phyloP scores from a whole-genome alignment of 1,140 invertebrate species.

The Zaprionus inermis region DNA sequence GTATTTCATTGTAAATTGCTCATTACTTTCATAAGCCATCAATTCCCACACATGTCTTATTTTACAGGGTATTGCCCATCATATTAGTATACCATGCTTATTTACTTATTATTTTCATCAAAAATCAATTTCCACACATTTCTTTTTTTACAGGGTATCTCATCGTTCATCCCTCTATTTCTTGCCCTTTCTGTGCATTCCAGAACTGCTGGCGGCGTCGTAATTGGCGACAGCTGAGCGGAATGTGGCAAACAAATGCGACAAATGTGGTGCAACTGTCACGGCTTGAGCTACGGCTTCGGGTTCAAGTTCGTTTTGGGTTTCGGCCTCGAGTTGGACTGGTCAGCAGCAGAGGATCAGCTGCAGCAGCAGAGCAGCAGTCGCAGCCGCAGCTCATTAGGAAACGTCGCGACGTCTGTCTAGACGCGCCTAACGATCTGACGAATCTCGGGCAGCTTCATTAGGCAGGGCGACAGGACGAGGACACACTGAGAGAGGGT shows the following conservation, averaged over 20 bases:
- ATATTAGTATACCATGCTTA: too few species aligned
- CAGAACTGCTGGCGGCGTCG: conserved; percentile 52
- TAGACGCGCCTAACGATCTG: conserved; percentile 61
- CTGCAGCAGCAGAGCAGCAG: neutral
- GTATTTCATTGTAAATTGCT: too few species aligned
- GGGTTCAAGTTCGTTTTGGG: neutral
- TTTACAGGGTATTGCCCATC: conserved; percentile 28
- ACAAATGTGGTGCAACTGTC: conserved; percentile 30
- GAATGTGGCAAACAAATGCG: conserved; percentile 4
- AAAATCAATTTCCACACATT: neutral
- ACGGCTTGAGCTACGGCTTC: conserved; percentile 1
- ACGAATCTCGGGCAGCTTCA: conserved; percentile 57
- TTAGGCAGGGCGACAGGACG: conserved; percentile 38
- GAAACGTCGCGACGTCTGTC: conserved; percentile 46
- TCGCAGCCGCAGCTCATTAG: conserved; percentile 53
- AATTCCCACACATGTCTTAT: neutral
- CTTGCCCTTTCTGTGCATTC: conserved; percentile 10
- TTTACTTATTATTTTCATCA: neutral
- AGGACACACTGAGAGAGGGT: neutral
- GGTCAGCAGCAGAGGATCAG: neutral
- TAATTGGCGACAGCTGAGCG: conserved; percentile 69
- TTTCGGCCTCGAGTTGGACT: neutral
- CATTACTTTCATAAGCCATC: neutral
- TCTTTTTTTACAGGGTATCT: conserved; percentile 11
- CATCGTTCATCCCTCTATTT: neutral